Conservation (phyloP, 2,797 vertebrate species). For the Argyrosomus regius region DNA sequence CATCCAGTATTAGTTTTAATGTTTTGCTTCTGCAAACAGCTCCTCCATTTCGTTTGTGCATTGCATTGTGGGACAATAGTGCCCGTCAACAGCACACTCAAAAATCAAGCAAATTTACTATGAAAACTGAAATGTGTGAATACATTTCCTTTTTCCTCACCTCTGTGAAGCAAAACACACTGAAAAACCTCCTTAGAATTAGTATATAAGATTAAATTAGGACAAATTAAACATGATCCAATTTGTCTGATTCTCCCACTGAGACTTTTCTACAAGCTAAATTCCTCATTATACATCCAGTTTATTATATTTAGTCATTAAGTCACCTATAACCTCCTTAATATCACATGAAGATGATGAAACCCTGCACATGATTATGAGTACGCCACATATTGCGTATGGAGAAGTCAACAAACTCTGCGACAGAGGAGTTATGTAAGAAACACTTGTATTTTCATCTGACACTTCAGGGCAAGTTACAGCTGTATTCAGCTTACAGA, state of each 20-base stretch:
- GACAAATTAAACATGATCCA: background rate
- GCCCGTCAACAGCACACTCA: background rate
- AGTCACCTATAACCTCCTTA: background rate
- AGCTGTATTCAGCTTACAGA: slow-evolving; percentile 65
- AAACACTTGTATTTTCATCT: slow-evolving; percentile 78
- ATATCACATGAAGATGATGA: background rate
- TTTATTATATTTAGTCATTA: background rate
- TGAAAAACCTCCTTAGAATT: background rate
- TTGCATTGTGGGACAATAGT: slow-evolving; percentile 25
- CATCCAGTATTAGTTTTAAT: background rate
- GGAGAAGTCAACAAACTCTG: slow-evolving; percentile 39
- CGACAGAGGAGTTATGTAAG: slow-evolving; percentile 58
- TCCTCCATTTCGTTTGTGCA: background rate
- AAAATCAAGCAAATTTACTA: background rate
- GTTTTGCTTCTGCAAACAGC: background rate
- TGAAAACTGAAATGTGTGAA: background rate
- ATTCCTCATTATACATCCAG: background rate
- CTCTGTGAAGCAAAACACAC: background rate
- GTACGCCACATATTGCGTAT: background rate
- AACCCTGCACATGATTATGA: background rate
- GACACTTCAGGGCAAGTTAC: slow-evolving; percentile 75
- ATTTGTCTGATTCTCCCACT: background rate
- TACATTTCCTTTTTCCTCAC: background rate
- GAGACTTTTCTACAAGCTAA: background rate
- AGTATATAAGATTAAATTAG: background rate